Conservation (phyloP, 2,888 invertebrate genomes). For the Candidula unifasciata region DNA sequence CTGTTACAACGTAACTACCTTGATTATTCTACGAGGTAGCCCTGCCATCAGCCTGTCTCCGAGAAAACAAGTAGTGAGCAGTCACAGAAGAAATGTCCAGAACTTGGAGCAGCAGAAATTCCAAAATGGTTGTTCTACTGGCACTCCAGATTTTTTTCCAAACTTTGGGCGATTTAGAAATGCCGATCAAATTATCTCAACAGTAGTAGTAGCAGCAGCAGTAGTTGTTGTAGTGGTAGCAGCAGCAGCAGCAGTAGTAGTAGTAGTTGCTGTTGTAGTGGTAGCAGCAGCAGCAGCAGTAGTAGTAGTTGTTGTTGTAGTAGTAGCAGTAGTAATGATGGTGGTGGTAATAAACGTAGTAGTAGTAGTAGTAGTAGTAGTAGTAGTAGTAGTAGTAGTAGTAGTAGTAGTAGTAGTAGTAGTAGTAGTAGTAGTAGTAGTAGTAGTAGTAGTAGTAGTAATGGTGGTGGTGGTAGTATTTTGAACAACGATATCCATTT, state of each 20-base stretch:
- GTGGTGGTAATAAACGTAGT: neutral
- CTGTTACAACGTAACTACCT: neutral
- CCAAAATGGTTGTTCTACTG: too few species aligned
- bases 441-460: neutral
- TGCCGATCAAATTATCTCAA: too few species aligned
- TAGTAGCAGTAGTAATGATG: neutral
- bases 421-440: neutral
- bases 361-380: slow-evolving; percentile 4
- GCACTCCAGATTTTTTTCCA: too few species aligned
- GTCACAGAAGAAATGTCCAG: too few species aligned
- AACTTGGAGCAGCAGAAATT: too few species aligned
- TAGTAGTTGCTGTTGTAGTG: neutral
- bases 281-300: neutral
- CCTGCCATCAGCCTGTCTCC: neutral
- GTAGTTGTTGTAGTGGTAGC: slow-evolving; percentile 12
- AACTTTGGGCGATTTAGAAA: too few species aligned
- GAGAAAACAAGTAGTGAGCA: neutral
- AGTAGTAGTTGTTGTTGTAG: slow-evolving; percentile 13
- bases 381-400: neutral
- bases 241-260: slow-evolving; percentile 23
- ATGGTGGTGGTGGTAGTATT: slow-evolving; percentile 5
- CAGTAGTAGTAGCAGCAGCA: slow-evolving; percentile 33
- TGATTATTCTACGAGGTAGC: slow-evolving; percentile 18
- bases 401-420: slow-evolving; percentile 9
- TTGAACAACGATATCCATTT: too few species aligned